phyloP scores from a whole-genome alignment of 2,888 invertebrate species.

The Synergus gifuensis region DNA sequence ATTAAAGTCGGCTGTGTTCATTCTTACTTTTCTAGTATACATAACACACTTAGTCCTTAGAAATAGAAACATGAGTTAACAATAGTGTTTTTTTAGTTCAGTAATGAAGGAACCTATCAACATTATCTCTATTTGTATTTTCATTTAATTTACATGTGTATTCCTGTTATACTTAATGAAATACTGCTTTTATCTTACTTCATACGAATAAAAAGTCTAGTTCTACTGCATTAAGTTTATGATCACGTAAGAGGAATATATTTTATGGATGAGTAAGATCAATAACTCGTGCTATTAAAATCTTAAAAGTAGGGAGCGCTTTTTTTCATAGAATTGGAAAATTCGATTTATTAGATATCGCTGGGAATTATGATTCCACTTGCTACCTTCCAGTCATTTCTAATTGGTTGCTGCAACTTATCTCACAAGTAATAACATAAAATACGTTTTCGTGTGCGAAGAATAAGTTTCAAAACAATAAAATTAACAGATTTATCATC shows the following conservation, averaged over 20 bases:
- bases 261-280: slow-evolving; percentile 36
- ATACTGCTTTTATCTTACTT: not conserved
- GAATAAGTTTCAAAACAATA: not conserved
- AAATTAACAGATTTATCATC: not conserved
- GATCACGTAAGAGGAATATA: slow-evolving; percentile 31
- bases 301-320: slow-evolving; percentile 1
- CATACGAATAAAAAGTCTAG: slow-evolving; percentile 13
- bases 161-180: slow-evolving; percentile 24
- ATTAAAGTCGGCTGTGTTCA: not conserved
- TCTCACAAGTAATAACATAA: not conserved
- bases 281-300: slow-evolving; percentile 25
- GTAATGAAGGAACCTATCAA: slow-evolving; percentile 17
- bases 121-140: slow-evolving; percentile 1
- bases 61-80: slow-evolving; percentile 35
- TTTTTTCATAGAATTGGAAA: not conserved
- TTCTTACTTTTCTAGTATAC: slow-evolving; percentile 22
- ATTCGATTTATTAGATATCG: not conserved
- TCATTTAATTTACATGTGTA: slow-evolving; percentile 1
- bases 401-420: not conserved
- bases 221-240: slow-evolving; percentile 16
- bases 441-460: too few relatives aligned
- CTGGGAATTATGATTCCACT: not conserved
- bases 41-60: slow-evolving; percentile 25
- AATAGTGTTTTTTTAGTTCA: slow-evolving; percentile 19
- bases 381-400: not conserved